Conservation (phyloP, 2,888 invertebrate species). For the Hoplodrina blanda region DNA sequence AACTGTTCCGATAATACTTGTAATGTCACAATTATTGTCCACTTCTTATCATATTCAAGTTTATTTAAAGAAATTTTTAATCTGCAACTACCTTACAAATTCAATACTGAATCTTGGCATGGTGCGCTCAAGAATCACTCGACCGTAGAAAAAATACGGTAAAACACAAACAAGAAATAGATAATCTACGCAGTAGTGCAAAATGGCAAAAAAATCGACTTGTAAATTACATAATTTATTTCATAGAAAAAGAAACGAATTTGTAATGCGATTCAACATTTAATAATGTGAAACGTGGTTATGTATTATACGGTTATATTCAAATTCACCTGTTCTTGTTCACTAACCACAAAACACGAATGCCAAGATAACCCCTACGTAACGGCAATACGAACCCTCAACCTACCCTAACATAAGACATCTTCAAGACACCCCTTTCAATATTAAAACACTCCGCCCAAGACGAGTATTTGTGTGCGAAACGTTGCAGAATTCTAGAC, state of each 20-base stretch:
- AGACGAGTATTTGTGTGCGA: slow-evolving; percentile 30
- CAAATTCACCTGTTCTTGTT: neutral
- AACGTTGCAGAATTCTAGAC: slow-evolving; percentile 43
- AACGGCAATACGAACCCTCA: slow-evolving; percentile 19
- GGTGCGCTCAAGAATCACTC: slow-evolving; percentile 6
- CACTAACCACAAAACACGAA: slow-evolving; percentile 6
- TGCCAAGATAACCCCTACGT: slow-evolving; percentile 11
- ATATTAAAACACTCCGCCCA: slow-evolving; percentile 33
- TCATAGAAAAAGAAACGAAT: slow-evolving; percentile 12
- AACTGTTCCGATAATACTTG: slow-evolving; percentile 4
- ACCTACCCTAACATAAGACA: slow-evolving; percentile 20
- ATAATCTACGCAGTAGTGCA: neutral
- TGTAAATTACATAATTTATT: slow-evolving; percentile 16
- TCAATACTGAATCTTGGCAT: slow-evolving; percentile 3
- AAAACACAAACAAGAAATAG: slow-evolving; percentile 5
- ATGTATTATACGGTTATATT: neutral
- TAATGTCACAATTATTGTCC: slow-evolving; percentile 9
- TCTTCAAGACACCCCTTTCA: slow-evolving; percentile 37
- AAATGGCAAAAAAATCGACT: slow-evolving; percentile 14
- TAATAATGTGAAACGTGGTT: neutral
- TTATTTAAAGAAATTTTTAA: neutral
- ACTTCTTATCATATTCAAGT: neutral
- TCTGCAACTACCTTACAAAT: slow-evolving; percentile 13
- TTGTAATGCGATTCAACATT: neutral
- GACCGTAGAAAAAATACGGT: slow-evolving; percentile 16